These are phyloP conservation scores for Coreoperca whiteheadi DNA, from an alignment of 2,113 vertebrate species.

Conservation along the genomic window DNA sequence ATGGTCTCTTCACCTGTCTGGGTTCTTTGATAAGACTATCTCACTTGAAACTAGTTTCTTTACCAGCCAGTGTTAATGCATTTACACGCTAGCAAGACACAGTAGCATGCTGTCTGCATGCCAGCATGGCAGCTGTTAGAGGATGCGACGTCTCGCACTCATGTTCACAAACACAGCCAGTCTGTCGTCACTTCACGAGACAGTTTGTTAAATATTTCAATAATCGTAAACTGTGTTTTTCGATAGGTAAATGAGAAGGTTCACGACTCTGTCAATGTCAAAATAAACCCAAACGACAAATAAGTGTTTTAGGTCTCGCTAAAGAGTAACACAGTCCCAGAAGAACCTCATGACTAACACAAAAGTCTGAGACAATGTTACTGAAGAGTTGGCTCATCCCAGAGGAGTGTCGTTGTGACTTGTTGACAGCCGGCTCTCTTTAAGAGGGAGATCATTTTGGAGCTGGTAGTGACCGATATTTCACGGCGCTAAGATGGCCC, in stretches of 20 bases:
- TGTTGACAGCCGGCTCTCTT: constrained; percentile 30
- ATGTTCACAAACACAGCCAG: no score
- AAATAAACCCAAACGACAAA: not conserved
- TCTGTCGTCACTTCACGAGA: not conserved
- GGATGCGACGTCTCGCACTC: not conserved
- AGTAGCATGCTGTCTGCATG: not conserved
- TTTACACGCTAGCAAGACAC: no score
- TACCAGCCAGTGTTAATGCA: no score
- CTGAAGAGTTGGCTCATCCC: constrained; percentile 10
- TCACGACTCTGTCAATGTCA: not conserved
- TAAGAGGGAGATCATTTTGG: constrained; percentile 25
- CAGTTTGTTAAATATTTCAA: not conserved
- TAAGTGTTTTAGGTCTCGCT: not conserved
- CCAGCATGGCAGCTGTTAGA: no score
- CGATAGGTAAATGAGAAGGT: not conserved
- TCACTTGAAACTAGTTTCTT: no score
- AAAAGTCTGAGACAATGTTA: constrained; percentile 22
- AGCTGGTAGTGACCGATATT: constrained; percentile 37
- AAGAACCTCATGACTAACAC: not conserved
- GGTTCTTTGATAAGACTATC: no score
- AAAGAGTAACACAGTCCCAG: not conserved
- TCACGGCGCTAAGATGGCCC: constrained; percentile 47
- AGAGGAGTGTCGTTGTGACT: not conserved
- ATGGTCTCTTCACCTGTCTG: no score
- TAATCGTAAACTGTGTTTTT: not conserved